Evolutionary conservation across 2,888 invertebrate genomes (phyloP).

Genomic region (Aleiodes alternator): DNA sequence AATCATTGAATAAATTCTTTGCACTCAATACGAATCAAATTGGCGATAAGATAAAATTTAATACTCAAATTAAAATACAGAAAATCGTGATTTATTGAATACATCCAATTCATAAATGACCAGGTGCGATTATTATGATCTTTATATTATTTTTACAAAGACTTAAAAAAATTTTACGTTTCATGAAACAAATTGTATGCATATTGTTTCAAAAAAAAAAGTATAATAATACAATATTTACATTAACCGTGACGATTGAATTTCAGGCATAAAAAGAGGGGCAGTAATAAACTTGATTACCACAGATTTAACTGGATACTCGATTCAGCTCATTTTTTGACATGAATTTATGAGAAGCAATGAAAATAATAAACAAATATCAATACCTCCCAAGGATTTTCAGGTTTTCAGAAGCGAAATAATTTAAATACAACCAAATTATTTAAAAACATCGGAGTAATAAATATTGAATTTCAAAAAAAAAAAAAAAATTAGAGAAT

Average conservation of each 20-base stretch:
- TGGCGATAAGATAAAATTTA: conserved; percentile 13
- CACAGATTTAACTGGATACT: too few relatives aligned
- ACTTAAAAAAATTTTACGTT: background rate
- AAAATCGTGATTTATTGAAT: background rate
- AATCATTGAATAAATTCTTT: background rate
- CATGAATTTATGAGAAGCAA: too few relatives aligned
- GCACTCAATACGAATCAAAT: background rate
- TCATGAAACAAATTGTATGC: background rate
- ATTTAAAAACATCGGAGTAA: conserved; percentile 7
- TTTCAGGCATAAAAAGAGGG: too few relatives aligned
- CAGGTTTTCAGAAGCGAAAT: background rate
- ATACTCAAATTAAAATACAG: background rate
- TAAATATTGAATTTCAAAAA: conserved; percentile 10
- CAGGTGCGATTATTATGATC: background rate
- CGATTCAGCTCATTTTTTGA: too few relatives aligned
- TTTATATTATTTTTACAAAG: background rate
- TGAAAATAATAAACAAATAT: background rate
- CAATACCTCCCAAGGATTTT: conserved; percentile 1
- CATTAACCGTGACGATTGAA: too few relatives aligned
- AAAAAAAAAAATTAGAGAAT: background rate
- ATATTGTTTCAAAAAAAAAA: background rate
- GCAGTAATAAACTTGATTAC: too few relatives aligned
- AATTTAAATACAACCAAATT: conserved; percentile 13
- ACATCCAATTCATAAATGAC: background rate
- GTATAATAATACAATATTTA: too few relatives aligned